Evolutionary conservation across 2,888 invertebrate genomes (phyloP), one percentile per base, ranked within the genome.

Genomic region (Molanna angustata): DNA sequence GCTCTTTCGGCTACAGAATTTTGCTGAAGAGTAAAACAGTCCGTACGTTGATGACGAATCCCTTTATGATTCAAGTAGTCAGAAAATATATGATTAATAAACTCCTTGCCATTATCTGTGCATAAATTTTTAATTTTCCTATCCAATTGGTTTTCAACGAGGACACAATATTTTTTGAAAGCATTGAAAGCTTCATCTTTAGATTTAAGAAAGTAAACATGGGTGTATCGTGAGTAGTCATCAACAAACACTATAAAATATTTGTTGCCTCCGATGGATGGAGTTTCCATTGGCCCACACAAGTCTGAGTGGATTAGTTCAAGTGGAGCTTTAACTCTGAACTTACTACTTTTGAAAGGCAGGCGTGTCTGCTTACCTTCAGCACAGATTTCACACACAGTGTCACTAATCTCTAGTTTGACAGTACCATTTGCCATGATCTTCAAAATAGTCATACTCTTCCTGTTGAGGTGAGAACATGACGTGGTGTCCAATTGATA

Each of bases 261-360:
- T 37, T 13, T 7, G 14, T 16, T 9, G 16, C 37, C 35, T 9
- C 37, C 37, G 11, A 37, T 7, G 9, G 37, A 37, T 17, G 16
- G 17, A 16, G 14, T 37, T 11, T 37, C 37, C 37, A 37, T 37
- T 9, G 37, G 37, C 16, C 37, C 37, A 16, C 37, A 37, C 14
- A 37, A 16, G 18, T 37, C 37, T 16, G 37, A 17, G 17, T 37
- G 37, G 6, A 37, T 6, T 16, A 37, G 11, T 13, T 16, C 17
- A 17, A 37, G 3, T 16, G 18, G 4, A 17, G 16, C 37, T 11
- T 37, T 37, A 3, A 18, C 37, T 37, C 37, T 37, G 3, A 3
- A 17, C 3, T 9, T 18, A 6, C 18, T 37, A 9, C 13, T 18
- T 16, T 37, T 37, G 18, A 37, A 37, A 9, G 37, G 37, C 3